These are phyloP conservation scores for Brachionus plicatilis DNA, from an alignment of 1,140 invertebrate genomes.

Conservation along the genomic window DNA sequence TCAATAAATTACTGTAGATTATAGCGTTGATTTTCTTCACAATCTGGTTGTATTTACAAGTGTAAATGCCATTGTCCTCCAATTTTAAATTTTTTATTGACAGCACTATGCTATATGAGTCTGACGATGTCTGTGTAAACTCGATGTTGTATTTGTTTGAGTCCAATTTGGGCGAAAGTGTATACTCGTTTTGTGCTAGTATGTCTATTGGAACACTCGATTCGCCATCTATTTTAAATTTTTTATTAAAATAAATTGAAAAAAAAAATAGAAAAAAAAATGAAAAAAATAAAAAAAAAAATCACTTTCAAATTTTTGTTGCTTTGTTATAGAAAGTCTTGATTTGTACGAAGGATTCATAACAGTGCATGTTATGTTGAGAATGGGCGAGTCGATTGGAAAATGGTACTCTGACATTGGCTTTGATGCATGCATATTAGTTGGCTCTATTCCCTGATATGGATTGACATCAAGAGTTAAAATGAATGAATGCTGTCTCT, in stretches of 20 bases:
- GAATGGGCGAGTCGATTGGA: neutral
- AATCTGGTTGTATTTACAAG: conserved; percentile 25
- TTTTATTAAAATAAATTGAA: too few species aligned
- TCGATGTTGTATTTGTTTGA: neutral
- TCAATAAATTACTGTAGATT: neutral
- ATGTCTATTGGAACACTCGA: neutral
- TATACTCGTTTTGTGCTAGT: neutral
- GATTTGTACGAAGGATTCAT: neutral
- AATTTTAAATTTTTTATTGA: conserved; percentile 25
- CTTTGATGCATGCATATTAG: neutral
- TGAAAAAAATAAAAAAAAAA: neutral
- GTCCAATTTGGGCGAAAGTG: neutral
- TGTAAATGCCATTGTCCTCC: conserved; percentile 35
- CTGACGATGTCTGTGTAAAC: neutral
- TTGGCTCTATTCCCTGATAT: neutral
- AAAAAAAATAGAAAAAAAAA: neutral
- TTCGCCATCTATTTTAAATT: neutral
- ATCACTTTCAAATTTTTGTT: conserved; percentile 32
- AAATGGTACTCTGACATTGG: neutral
- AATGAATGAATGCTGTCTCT: neutral
- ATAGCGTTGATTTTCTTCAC: conserved; percentile 31
- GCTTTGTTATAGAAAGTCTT: neutral
- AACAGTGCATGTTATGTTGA: conserved; percentile 16
- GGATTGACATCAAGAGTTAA: conserved; percentile 21
- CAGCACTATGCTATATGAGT: neutral